Evolutionary conservation across 1,140 invertebrate species (phyloP).

Genomic region (Agrilus planipennis): DNA sequence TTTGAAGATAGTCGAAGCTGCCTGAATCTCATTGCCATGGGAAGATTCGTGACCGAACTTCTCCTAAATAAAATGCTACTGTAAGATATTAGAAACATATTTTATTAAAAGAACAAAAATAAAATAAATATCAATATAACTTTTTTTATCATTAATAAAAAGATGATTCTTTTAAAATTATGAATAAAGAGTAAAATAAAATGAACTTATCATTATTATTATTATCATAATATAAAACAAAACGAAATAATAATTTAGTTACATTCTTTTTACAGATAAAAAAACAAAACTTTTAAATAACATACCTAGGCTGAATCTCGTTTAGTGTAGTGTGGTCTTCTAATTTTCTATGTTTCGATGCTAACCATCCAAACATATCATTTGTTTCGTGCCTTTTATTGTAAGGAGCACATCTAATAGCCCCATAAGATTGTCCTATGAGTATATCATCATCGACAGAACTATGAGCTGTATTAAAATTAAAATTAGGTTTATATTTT

Average conservation of each 20-base stretch:
- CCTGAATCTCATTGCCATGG: slow-evolving; percentile 89
- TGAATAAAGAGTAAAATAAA: too few relatives aligned
- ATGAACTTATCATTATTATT: too few relatives aligned
- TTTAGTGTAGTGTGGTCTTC: slow-evolving; percentile 19
- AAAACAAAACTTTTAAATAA: too few relatives aligned
- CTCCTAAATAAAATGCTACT: slow-evolving; percentile 55
- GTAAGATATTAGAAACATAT: too few relatives aligned
- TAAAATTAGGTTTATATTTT: slow-evolving; percentile 32
- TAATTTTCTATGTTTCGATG: slow-evolving; percentile 75
- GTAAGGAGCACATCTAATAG: slow-evolving; percentile 66
- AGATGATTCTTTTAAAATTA: too few relatives aligned
- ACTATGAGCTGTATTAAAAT: slow-evolving; percentile 40
- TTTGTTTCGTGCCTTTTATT: slow-evolving; percentile 50
- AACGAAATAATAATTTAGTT: slow-evolving; percentile 4
- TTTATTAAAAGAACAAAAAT: too few relatives aligned
- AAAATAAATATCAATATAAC: too few relatives aligned
- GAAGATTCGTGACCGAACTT: slow-evolving; percentile 72
- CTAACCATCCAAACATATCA: slow-evolving; percentile 93
- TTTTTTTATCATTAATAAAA: too few relatives aligned
- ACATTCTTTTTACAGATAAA: too few relatives aligned
- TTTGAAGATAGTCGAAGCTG: slow-evolving; percentile 83
- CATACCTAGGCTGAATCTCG: slow-evolving; percentile 24
- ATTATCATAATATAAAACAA: too few relatives aligned
- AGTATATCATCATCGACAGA: slow-evolving; percentile 41
- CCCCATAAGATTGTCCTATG: slow-evolving; percentile 61